Evolutionary conservation across 2,888 invertebrate genomes (phyloP), one percentile per base, ranked within the genome.

Genomic region (Stenichneumon culpator): DNA sequence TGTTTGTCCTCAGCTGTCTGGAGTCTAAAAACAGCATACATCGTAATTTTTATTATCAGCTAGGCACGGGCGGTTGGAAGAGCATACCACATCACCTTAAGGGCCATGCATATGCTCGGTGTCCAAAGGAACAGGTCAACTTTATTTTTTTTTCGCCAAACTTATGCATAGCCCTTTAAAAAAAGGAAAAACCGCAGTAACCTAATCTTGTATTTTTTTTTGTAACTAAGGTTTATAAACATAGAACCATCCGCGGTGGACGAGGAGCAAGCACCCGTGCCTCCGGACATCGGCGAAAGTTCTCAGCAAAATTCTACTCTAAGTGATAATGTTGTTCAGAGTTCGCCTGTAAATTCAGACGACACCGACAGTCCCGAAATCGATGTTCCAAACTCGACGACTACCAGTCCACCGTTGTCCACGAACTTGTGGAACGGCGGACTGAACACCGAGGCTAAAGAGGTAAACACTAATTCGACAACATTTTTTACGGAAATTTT

Each of bases 161-260:
- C 32, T 32, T 4, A 32, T 32, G 6, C 32, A 32, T 32, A 0
- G 32, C 32, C 4, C 25, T 1, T 28, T 6, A 32, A 32, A 32
- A 32, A 28, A 28, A 28, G 28, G 28, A 32, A 32, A 32, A 32
- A 32, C 32, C 0, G 32, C 32, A 6, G 6, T 32, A 39, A 39
- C 9, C 0, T 39, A 39, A 39, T 39, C 39, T 39, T 39, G 39
- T 39, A 39, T 39, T 39, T 32, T 73, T 81, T 70, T 77, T 89
- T 88, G 87, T 89, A 87, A 92, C 94, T 74, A 92, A 96, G 96
- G 54, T 96, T 96, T 90, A 94, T 96, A 69, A 96, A 96, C 90
- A 96, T 97, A 90, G 97, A 97, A 90, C 95, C 96, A 22, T 96
- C 95, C 50, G 95, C 96, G 63, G 95, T 96, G 44, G 95, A 95